Evolutionary conservation across 2,113 vertebrate species (phyloP).

Genomic region (Channa maculata): DNA sequence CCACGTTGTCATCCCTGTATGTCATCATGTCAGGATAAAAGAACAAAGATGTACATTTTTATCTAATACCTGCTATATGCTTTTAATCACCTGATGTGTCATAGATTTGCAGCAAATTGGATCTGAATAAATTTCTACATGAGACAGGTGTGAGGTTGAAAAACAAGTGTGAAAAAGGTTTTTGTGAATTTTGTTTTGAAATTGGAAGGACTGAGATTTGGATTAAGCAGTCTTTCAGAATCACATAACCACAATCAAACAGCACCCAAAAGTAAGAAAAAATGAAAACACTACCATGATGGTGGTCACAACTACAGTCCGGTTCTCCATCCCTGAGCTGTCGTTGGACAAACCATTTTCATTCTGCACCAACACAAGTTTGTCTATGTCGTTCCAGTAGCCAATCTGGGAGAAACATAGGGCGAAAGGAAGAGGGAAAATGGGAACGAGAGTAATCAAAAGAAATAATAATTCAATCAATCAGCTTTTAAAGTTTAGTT

Average conservation of each 20-base stretch:
- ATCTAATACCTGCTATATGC: background rate
- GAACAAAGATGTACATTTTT: too few relatives aligned
- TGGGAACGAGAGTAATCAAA: background rate
- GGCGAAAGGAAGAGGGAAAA: slow-evolving; percentile 7
- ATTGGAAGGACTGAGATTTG: background rate
- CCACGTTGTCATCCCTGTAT: background rate
- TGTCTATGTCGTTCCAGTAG: slow-evolving; percentile 99
- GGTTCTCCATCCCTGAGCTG: slow-evolving; percentile 92
- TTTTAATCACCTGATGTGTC: slow-evolving; percentile 3
- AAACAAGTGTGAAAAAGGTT: background rate
- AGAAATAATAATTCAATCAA: background rate
- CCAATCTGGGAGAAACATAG: slow-evolving; percentile 84
- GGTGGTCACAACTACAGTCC: slow-evolving; percentile 96
- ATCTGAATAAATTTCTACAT: background rate
- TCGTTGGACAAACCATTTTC: slow-evolving; percentile 92
- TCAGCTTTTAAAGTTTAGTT: background rate
- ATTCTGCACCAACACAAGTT: slow-evolving; percentile 95
- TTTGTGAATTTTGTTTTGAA: slow-evolving; percentile 1
- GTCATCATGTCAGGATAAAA: too few relatives aligned
- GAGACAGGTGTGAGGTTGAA: background rate
- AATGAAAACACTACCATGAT: slow-evolving; percentile 89
- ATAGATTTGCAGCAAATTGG: background rate
- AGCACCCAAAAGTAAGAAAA: background rate
- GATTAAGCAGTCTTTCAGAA: background rate
- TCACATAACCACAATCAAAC: background rate